These are phyloP conservation scores for Monochamus alternatus DNA, from an alignment of 2,888 invertebrate genomes.

Conservation along the genomic window DNA sequence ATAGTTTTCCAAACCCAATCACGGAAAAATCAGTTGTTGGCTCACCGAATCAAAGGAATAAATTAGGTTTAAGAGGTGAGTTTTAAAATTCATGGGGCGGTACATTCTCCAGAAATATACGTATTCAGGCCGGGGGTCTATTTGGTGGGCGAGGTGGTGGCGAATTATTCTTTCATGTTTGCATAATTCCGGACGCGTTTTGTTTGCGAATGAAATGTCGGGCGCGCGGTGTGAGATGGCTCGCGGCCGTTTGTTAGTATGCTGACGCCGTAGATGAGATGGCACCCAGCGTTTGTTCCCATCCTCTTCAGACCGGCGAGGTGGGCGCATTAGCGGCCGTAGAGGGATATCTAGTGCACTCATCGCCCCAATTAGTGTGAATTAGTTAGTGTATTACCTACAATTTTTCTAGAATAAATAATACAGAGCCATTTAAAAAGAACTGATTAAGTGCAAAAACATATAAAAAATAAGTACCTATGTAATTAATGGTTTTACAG, in stretches of 20 bases:
- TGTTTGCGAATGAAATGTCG: constrained; percentile 61
- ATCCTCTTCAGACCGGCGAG: constrained; percentile 23
- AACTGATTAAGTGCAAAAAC: too few species aligned
- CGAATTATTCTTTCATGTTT: constrained; percentile 60
- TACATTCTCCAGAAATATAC: constrained; percentile 37
- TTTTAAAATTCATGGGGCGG: constrained; percentile 37
- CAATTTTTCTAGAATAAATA: too few species aligned
- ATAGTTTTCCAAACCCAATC: constrained; percentile 4
- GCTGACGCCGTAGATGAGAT: constrained; percentile 54
- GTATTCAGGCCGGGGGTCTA: constrained; percentile 42
- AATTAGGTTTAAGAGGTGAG: constrained; percentile 16
- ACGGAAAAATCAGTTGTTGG: not conserved
- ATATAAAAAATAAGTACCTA: too few species aligned
- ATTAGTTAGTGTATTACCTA: too few species aligned
- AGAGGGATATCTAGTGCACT: too few species aligned
- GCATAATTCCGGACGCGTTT: constrained; percentile 60
- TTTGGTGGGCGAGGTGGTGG: constrained; percentile 51
- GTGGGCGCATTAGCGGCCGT: not conserved
- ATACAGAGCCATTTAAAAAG: too few species aligned
- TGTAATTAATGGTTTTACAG: too few species aligned
- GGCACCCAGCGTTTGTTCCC: constrained; percentile 50
- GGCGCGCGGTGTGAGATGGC: constrained; percentile 55
- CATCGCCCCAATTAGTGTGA: too few species aligned
- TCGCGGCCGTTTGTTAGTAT: constrained; percentile 61
- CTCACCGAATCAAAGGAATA: constrained; percentile 16